Evolutionary conservation across 2,888 invertebrate genomes (phyloP), one percentile per base, ranked within the genome.

Genomic region (Torymus aiolomorphi): DNA sequence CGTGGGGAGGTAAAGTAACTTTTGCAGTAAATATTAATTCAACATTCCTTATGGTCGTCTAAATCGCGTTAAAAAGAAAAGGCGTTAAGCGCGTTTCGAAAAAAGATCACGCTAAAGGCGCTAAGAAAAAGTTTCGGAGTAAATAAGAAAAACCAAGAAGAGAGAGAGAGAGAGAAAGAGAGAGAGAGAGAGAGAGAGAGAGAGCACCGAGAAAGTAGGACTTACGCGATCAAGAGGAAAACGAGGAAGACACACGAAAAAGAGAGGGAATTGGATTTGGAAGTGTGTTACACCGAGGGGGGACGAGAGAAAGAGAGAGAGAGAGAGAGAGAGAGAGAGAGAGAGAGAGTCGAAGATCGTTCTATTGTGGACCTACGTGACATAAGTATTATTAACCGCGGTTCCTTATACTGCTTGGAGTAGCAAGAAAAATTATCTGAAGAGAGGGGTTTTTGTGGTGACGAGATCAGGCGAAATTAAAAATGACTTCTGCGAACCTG

Each of bases 51-150:
- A n/a, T 4, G 11, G n/a, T 63, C 42, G 13, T 67, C 51, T 51
- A 12, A 59, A 20, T 71, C 18, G 16, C 62, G 62, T n/a, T 49
- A n/a, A 61, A 54, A 11, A 42, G 51, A 24, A 54, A 54, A 72
- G 62, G 20, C 31, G 16, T 18, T 16, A 62, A 72, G 31, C 52
- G 8, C 42, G 42, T 42, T 42, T 1, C 42, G 5, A 42, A 42
- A 42, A 42, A n/a, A 16, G 57, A n/a, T 11, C 13, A 5, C 71
- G 62, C 16, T 31, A 14, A 72, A 24, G 31, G 12, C 8, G 24
- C 49, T n/a, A 16, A 62, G 14, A 73, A 74, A 65, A 74, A 74
- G 63, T 74, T 74, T 65, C 20, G 12, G 65, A 59, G 66, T 75
- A 75, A 75, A 75, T 65, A 75, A 75, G 66, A 66, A 51, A 24